Conservation (phyloP, 2,797 vertebrate genomes). For the Manis javanica region DNA sequence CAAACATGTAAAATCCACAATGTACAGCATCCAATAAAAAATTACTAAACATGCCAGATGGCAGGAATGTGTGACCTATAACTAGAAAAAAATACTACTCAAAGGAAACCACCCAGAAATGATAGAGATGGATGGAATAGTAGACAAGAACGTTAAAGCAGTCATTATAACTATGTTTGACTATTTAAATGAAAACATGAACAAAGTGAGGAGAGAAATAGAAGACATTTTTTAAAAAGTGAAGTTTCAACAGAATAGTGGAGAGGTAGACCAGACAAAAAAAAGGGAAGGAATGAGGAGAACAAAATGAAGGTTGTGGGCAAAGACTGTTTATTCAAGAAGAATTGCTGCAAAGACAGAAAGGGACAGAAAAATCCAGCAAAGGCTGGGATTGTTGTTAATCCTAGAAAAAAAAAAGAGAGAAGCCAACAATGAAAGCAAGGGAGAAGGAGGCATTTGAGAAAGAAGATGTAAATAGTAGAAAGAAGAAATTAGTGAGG, state of each 20-base stretch:
- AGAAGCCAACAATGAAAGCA: background rate
- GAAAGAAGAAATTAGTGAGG: background rate
- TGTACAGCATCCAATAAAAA: background rate
- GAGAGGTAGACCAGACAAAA: background rate
- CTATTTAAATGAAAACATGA: background rate
- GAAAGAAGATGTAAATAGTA: background rate
- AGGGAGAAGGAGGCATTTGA: background rate
- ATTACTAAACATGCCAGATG: background rate
- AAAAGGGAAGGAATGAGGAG: background rate
- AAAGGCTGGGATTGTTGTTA: background rate
- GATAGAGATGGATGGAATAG: background rate
- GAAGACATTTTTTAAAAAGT: background rate
- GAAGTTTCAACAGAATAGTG: background rate
- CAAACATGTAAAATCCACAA: background rate
- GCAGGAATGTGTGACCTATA: background rate
- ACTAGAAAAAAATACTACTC: background rate
- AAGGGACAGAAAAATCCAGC: background rate
- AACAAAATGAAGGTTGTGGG: background rate
- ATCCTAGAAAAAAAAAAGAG: background rate
- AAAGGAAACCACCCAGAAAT: background rate
- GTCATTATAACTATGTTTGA: background rate
- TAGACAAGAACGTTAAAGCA: background rate
- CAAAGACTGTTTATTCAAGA: background rate
- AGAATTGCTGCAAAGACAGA: background rate
- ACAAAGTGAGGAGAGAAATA: slow-evolving; percentile 16